Conservation (phyloP, 2,797 vertebrate species). For the Eurystomus glaucurus region DNA sequence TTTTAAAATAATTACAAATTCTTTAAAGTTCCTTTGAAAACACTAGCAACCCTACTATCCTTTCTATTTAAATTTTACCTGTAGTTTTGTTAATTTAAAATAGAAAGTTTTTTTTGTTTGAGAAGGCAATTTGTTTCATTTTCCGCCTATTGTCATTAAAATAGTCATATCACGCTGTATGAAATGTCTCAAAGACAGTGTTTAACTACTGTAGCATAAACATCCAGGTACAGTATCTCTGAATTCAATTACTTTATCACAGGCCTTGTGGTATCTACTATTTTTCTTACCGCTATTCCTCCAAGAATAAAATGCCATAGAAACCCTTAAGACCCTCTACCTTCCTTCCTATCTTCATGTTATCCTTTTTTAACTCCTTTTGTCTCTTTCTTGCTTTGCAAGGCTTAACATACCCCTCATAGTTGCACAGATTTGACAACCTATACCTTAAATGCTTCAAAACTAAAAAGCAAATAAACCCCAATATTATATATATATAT, state of each 20-base stretch:
- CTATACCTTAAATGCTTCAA: not conserved
- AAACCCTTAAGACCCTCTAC: not conserved
- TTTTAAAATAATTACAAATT: not conserved
- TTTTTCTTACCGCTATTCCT: not conserved
- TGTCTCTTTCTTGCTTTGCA: not conserved
- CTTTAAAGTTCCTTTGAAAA: not conserved
- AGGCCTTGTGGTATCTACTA: not conserved
- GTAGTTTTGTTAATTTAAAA: not conserved
- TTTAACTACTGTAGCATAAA: not conserved
- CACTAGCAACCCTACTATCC: rapidly evolving
- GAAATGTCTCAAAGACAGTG: not conserved
- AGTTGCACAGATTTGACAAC: not conserved
- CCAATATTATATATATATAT: not conserved
- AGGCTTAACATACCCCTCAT: not conserved
- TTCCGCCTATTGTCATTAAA: not conserved
- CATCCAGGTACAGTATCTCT: not conserved
- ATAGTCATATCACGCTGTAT: not conserved
- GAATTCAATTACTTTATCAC: not conserved
- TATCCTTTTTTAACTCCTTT: not conserved
- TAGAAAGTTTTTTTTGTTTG: not conserved
- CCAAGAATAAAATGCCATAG: not conserved
- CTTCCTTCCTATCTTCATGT: not conserved
- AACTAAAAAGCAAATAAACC: not conserved
- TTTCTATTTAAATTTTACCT: not conserved
- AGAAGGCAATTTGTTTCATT: not conserved